Evolutionary conservation across 2,113 vertebrate species (phyloP).

Genomic region (Eublepharis macularius): DNA sequence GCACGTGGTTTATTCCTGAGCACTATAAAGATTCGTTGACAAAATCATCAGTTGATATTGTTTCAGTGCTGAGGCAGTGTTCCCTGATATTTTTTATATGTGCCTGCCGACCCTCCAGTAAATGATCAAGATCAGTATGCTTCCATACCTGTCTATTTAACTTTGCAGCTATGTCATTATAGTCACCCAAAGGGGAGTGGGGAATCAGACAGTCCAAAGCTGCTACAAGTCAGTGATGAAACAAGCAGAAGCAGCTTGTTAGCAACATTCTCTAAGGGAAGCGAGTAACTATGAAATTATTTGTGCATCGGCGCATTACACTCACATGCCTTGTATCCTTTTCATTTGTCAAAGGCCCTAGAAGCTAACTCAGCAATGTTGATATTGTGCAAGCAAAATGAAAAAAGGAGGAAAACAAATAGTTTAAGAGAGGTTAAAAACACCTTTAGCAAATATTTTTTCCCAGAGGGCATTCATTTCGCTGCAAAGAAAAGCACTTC

Average conservation of each 20-base stretch:
- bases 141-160: conserved; percentile 36
- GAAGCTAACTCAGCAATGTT: neutral
- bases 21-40: neutral
- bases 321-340: neutral
- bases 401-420: neutral
- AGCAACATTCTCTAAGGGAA: conserved; percentile 38
- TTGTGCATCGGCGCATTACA: conserved; percentile 11
- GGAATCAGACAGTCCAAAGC: conserved; percentile 17
- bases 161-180: conserved; percentile 2
- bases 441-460: conserved; percentile 28
- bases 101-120: neutral
- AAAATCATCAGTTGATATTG: neutral
- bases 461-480: neutral
- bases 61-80: neutral
- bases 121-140: neutral
- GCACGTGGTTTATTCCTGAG: neutral
- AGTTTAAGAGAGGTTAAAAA: neutral
- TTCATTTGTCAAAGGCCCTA: conserved; percentile 24
- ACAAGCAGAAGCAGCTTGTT: conserved; percentile 39
- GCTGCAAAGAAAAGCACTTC: conserved; percentile 8
- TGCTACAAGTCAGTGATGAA: conserved; percentile 39
- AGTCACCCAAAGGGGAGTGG: neutral
- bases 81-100: neutral
- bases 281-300: conserved; percentile 12
- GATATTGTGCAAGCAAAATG: neutral